A percentile compares a stretch with the other conserved stretches of the same genome.
Conservation (phyloP, 2,797 vertebrate genomes). For the Leptatherina wallacei region DNA sequence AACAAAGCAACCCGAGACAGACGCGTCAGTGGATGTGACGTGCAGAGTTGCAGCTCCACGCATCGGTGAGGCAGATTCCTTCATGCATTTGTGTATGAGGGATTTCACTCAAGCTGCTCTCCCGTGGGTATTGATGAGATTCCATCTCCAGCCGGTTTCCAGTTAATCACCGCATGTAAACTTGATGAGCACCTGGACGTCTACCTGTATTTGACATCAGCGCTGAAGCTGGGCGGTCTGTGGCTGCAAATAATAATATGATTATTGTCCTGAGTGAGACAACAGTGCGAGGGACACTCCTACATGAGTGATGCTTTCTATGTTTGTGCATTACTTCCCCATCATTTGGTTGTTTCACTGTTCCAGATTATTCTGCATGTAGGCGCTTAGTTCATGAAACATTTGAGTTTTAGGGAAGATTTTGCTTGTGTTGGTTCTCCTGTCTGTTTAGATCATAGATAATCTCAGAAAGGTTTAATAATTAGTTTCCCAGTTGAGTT, state of each 20-base stretch:
- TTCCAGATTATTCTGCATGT: no score
- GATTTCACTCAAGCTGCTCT: slow-evolving; percentile 44
- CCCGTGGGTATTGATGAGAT: slow-evolving; percentile 36
- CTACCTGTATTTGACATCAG: no score
- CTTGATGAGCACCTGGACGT: slow-evolving; percentile 31
- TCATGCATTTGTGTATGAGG: slow-evolving; percentile 41
- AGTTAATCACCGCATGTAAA: slow-evolving; percentile 22
- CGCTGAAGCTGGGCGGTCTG: slow-evolving; percentile 9
- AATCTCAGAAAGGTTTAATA: no score
- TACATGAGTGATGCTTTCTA: no score
- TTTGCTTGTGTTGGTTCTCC: no score
- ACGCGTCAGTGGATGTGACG: slow-evolving; percentile 2
- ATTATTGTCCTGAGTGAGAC: slow-evolving; percentile 12
- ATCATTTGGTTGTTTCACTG: no score
- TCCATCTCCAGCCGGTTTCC: slow-evolving; percentile 11
- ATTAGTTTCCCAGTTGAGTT: no score
- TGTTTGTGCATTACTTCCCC: no score
- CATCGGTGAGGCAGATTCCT: slow-evolving; percentile 29
- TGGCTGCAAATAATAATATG: slow-evolving; percentile 21
- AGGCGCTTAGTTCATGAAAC: no score
- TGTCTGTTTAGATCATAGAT: no score
- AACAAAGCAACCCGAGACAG: slow-evolving; percentile 50
- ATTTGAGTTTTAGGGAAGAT: no score
- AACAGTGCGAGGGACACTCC: slow-evolving; percentile 8
- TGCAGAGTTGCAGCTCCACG: slow-evolving; percentile 9